Evolutionary conservation across 2,888 invertebrate species (phyloP), one percentile per base, ranked within the genome.

Genomic region (Helicoverpa assulta): DNA sequence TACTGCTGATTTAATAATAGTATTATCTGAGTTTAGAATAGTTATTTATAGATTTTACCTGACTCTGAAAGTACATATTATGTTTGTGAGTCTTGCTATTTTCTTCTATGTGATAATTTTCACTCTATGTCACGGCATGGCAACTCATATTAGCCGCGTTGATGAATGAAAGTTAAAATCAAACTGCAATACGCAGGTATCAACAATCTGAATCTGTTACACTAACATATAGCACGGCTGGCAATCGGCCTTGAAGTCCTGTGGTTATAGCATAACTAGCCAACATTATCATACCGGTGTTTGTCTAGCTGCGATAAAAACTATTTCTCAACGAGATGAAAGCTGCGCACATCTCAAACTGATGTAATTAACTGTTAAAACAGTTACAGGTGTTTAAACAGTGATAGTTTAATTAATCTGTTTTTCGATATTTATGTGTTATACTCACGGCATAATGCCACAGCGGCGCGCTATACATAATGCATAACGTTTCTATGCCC

Each of bases 401-500:
- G 58, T 65, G 47, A 37, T 64, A 59, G 61, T 54, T 62, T 56
- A 56, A 74, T 78, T 52, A 66, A 69, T 78, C 62, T 65, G 61
- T 66, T 62, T 19, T 66, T 55, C 64, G 67, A 70, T 73, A 68
- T 77, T 73, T 77, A 83, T 82, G 81, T 77, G 72, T 64, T 69
- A 68, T 68, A 59, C 64, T 70, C 68, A 73, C 60, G 80, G 80
- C 79, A 83, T 83, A 71, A 71, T 65, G 73, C 70, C 78, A 63
- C 54, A 50, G 70, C 73, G 59, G 72, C 75, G 74, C 64, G 72
- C 61, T 43, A 83, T 87, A 82, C 84, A 87, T 88, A 81, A 87
- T 85, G 78, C 81, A 89, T 83, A 63, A 67, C 78, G 81, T 85
- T 87, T 85, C 85, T 81, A 84, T 76, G 68, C 56, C 67, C 72